Evolutionary conservation across 2,888 invertebrate species (phyloP).

Genomic region (Notocelia uddmanniana): DNA sequence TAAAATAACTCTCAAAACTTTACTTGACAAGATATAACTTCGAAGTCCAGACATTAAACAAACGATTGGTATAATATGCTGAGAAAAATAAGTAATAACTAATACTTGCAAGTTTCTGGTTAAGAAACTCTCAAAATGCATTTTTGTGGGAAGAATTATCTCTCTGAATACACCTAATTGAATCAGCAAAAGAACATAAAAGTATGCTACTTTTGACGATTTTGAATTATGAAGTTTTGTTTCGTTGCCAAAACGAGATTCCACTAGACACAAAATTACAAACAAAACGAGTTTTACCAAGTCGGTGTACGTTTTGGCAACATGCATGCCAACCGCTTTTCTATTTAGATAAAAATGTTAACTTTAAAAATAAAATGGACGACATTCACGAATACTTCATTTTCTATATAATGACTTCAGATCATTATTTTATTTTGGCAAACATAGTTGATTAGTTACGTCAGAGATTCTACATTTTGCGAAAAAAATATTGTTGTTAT

Average conservation of each 20-base stretch:
- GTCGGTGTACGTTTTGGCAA: conserved; percentile 21
- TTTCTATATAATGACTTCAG: neutral
- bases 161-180: neutral
- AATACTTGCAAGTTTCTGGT: neutral
- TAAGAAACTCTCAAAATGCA: neutral
- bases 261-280: conserved; percentile 26
- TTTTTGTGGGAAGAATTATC: neutral
- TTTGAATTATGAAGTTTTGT: conserved; percentile 22
- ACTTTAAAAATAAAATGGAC: neutral
- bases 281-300: conserved; percentile 21
- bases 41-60: neutral
- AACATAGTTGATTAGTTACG: neutral
- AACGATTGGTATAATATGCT: neutral
- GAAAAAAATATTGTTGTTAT: neutral
- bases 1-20: no score
- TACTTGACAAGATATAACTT: no score
- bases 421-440: neutral
- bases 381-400: neutral
- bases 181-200: neutral
- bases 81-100: neutral
- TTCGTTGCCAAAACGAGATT: conserved; percentile 32
- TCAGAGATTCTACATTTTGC: neutral
- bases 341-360: neutral
- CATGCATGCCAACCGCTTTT: conserved; percentile 4
- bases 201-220: neutral